A percentile compares a stretch with the other conserved stretches of the same genome.
Evolutionary conservation across 1,140 invertebrate genomes (phyloP).

Genomic region (Rhopalosiphum padi): DNA sequence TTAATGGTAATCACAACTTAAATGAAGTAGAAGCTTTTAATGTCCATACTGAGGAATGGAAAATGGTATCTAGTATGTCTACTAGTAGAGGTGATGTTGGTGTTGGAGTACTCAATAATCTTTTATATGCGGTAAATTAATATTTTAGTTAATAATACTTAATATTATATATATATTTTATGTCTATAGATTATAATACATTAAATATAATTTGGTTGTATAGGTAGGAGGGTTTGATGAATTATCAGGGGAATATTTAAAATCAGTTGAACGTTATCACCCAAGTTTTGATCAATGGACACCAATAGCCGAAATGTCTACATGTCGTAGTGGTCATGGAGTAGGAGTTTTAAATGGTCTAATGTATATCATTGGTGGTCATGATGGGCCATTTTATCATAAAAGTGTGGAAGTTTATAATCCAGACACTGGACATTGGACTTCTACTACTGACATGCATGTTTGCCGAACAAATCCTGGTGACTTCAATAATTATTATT

Average conservation of each 20-base stretch:
- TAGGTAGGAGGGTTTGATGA: conserved; percentile 93
- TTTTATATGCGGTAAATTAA: conserved; percentile 74
- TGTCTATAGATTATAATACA: not conserved
- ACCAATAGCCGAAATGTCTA: conserved; percentile 84
- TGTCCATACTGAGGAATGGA: conserved; percentile 81
- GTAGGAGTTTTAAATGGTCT: conserved; percentile 89
- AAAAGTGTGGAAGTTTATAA: conserved; percentile 90
- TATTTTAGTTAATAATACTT: not conserved
- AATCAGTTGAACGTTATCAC: conserved; percentile 90
- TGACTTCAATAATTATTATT: conserved; percentile 61
- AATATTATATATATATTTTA: conserved; percentile 10
- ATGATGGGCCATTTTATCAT: conserved; percentile 87
- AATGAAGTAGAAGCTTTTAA: conserved; percentile 91
- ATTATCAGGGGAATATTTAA: conserved; percentile 84
- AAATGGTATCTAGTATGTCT: conserved; percentile 83
- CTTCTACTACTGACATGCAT: conserved; percentile 89
- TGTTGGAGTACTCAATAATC: conserved; percentile 80
- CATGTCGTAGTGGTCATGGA: conserved; percentile 83
- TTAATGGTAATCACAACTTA: conserved; percentile 90
- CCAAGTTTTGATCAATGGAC: conserved; percentile 86
- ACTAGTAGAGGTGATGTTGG: conserved; percentile 91
- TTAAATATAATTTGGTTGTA: conserved; percentile 39
- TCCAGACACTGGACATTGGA: conserved; percentile 80
- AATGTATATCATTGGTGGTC: conserved; percentile 90
- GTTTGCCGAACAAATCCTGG: conserved; percentile 90